phyloP scores from a whole-genome alignment of 1,140 invertebrate species.

The Scaptomyza montana region DNA sequence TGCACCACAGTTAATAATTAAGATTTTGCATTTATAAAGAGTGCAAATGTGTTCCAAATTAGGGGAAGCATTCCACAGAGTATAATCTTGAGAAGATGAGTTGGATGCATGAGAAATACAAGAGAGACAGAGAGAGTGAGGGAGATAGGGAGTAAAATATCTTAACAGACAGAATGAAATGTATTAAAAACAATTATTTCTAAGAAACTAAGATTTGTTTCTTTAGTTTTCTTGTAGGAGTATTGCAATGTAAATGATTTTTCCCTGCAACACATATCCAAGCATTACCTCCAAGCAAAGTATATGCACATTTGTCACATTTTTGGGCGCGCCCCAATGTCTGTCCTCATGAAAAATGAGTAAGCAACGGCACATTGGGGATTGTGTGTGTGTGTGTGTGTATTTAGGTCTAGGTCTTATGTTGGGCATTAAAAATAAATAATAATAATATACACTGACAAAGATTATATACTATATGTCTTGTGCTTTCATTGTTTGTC shows the following conservation, averaged over 20 bases:
- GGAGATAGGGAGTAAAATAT: not conserved
- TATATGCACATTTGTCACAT: constrained; percentile 30
- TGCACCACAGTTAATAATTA: constrained; percentile 17
- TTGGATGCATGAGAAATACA: not conserved
- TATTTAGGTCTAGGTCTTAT: constrained; percentile 44
- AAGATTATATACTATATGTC: not conserved
- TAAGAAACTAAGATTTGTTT: too few species aligned
- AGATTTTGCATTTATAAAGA: constrained; percentile 2
- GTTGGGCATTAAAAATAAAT: constrained; percentile 34
- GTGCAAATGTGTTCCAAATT: constrained; percentile 2
- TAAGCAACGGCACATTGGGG: constrained; percentile 32
- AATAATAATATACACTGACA: not conserved
- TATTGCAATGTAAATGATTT: too few species aligned
- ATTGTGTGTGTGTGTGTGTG: not conserved
- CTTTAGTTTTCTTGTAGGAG: too few species aligned
- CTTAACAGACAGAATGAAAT: too few species aligned
- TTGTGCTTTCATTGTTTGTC: constrained; percentile 20
- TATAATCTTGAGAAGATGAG: not conserved
- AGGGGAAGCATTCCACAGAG: not conserved
- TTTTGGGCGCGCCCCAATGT: constrained; percentile 45
- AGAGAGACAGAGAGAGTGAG: not conserved
- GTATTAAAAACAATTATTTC: too few species aligned
- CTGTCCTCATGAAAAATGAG: constrained; percentile 37
- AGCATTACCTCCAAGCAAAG: constrained; percentile 5
- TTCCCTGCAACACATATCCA: not conserved